Conservation (phyloP, 1,140 invertebrate genomes). For the Hetaerina americana region DNA sequence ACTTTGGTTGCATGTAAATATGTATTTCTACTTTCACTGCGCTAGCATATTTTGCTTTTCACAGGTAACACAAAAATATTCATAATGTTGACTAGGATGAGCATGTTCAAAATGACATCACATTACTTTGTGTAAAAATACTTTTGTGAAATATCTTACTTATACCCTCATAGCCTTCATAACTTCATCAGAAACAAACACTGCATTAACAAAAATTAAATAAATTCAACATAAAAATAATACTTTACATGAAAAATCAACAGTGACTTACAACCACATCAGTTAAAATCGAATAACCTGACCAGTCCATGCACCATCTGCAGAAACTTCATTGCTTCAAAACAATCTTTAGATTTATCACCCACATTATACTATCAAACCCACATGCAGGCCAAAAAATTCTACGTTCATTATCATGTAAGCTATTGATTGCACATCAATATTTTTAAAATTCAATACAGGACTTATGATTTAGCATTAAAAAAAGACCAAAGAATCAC, state of each 20-base stretch:
- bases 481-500: no score
- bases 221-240: conserved; percentile 1
- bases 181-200: neutral
- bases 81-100: neutral
- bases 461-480: no score
- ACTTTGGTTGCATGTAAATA: neutral
- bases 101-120: neutral
- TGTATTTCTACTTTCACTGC: neutral
- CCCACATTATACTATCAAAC: no score
- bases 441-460: no score
- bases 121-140: neutral
- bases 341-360: neutral
- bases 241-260: neutral
- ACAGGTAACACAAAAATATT: neutral
- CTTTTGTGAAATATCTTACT: neutral
- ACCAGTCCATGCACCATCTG: neutral
- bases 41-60: neutral
- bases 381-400: no score
- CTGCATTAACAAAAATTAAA: neutral
- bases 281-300: neutral
- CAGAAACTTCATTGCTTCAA: neutral
- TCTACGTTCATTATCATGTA: neutral
- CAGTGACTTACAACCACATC: neutral
- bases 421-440: neutral
- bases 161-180: neutral